Evolutionary conservation across 2,113 vertebrate species (phyloP), one percentile per base, ranked within the genome.

Genomic region (Tragelaphus scriptus): DNA sequence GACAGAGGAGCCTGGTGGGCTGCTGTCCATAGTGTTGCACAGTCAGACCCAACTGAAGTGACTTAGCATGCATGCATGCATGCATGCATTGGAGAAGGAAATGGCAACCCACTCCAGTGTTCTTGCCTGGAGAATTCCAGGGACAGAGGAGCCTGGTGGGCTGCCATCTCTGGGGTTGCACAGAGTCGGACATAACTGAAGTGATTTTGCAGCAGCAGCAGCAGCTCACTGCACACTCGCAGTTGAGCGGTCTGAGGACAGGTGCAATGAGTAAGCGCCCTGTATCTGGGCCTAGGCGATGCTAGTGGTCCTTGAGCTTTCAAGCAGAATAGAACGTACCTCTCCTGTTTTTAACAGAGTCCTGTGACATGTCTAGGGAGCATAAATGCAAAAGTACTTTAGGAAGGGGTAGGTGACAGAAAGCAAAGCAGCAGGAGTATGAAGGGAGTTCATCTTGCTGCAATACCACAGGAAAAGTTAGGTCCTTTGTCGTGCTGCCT

Each of bases 31-130:
- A 25, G 36, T 19, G n/a, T 75, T 1, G 5, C 19, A 71, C 30
- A 65, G 63, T 65, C 2, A 0, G 63, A n/a, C 32, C 3, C 3
- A 3, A n/a, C 63, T 32, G 32, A 65, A 65, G 63, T 1, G 1
- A 65, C 30, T 65, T 17, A 65, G 63, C 63, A 32, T 65, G 30
- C 61, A 26, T 59, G 23, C 58, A 65, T 65, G 61, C 61, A 4
- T 2, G 40, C 40, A 40, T 40, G 40, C 40, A 40, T 32, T n/a
- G 30, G 63, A 65, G 30, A 65, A 65, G 63, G 30, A 17, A 65
- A 32, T 4, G 63, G 61, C 61, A 32, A 63, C 14, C 61, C 61
- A 63, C 61, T 63, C 28, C 61, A 63, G 61, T 63, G 14, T 32
- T 63, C 61, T 15, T 63, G 61, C 28, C 61, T 32, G 28, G 30